Conservation (phyloP, 1,140 invertebrate species). For the Drosophila sp. region DNA sequence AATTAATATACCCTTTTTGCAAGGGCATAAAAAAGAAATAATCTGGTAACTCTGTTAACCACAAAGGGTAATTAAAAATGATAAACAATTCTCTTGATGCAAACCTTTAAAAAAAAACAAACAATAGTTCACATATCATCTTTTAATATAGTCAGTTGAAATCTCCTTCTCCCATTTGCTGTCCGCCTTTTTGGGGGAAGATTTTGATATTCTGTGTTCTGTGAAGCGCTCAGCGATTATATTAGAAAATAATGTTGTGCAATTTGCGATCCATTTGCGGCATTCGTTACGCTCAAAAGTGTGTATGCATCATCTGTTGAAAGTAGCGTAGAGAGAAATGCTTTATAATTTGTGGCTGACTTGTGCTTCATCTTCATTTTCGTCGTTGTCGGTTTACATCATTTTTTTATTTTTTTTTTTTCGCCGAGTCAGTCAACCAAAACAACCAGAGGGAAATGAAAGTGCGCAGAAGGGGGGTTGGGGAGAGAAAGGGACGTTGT, state of each 20-base stretch:
- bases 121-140: too few relatives aligned
- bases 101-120: too few relatives aligned
- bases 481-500: neutral
- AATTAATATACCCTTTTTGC: too few relatives aligned
- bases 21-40: too few relatives aligned
- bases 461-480: neutral
- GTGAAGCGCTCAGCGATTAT: too few relatives aligned
- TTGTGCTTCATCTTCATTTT: slow-evolving; percentile 36
- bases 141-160: too few relatives aligned
- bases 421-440: neutral
- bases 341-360: slow-evolving; percentile 39
- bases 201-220: too few relatives aligned
- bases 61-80: too few relatives aligned
- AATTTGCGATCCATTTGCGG: neutral
- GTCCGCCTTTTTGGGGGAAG: too few relatives aligned
- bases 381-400: slow-evolving; percentile 6
- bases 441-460: neutral
- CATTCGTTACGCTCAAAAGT: neutral
- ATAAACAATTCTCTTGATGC: too few relatives aligned
- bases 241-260: neutral
- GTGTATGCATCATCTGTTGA: neutral
- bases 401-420: neutral
- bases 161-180: too few relatives aligned
- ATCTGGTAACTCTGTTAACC: too few relatives aligned
- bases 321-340: slow-evolving; percentile 1